Percentiles rank a stretch among this genome's conserved stretches.
These are phyloP conservation scores for Psammodynastes pulverulentus DNA, from an alignment of 2,113 vertebrate genomes.

Conservation along the genomic window DNA sequence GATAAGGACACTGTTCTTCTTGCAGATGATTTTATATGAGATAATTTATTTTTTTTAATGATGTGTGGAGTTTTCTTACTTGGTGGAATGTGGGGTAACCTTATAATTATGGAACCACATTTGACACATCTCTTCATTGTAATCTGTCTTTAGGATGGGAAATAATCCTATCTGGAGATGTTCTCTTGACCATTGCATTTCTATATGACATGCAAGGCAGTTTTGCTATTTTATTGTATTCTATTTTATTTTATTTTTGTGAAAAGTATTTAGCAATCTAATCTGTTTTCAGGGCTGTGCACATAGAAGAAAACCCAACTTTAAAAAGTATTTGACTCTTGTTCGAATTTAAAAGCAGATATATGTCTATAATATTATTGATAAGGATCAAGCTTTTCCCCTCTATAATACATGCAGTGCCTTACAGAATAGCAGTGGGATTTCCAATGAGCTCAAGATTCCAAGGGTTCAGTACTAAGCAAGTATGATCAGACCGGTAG, in stretches of 20 bases:
- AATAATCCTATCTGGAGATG: slow-evolving; percentile 37
- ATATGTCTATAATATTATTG: not conserved
- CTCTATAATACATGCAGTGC: not conserved
- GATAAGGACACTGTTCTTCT: slow-evolving; percentile 51
- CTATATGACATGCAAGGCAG: slow-evolving; percentile 34
- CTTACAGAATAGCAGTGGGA: not conserved
- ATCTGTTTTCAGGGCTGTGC: not conserved
- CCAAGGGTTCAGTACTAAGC: not conserved
- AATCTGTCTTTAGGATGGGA: slow-evolving; percentile 18
- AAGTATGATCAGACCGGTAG: rapidly evolving
- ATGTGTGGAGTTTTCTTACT: slow-evolving; percentile 64
- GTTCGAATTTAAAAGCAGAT: slow-evolving; percentile 30
- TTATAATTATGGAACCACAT: slow-evolving; percentile 61
- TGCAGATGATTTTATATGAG: slow-evolving; percentile 71
- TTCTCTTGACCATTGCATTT: slow-evolving; percentile 32
- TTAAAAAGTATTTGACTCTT: not conserved
- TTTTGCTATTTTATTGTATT: slow-evolving; percentile 19
- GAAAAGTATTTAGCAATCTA: not conserved
- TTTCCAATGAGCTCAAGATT: not conserved
- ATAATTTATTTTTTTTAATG: slow-evolving; percentile 78
- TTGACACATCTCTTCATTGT: slow-evolving; percentile 65
- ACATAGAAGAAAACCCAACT: not conserved
- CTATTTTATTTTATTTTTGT: not conserved
- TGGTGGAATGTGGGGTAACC: slow-evolving; percentile 37
- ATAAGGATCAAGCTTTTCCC: not conserved